A percentile compares a stretch with the other conserved stretches of the same genome.
These are phyloP conservation scores for Anthophora plumipes DNA, from an alignment of 2,888 invertebrate genomes.

Conservation along the genomic window DNA sequence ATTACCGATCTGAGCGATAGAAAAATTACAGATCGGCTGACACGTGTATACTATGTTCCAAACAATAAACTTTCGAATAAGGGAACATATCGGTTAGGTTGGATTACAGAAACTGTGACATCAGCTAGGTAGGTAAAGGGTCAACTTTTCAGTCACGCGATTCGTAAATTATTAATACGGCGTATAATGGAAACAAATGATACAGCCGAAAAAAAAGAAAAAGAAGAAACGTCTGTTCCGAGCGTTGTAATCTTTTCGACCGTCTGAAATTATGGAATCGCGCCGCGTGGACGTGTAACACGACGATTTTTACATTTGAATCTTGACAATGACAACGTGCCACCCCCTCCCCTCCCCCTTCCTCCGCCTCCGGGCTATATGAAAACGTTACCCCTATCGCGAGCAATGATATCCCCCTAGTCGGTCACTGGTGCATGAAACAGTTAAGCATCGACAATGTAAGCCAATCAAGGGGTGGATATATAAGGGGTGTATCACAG, in stretches of 20 bases:
- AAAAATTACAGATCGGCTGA: constrained; percentile 18
- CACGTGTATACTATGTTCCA: background rate
- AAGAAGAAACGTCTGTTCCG: constrained; percentile 3
- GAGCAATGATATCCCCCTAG: constrained; percentile 80
- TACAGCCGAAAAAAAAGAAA: constrained; percentile 10
- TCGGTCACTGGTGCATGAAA: constrained; percentile 84
- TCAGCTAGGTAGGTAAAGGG: constrained; percentile 30
- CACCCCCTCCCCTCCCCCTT: no score
- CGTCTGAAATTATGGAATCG: constrained; percentile 34
- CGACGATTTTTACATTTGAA: constrained; percentile 71
- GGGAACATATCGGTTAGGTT: background rate
- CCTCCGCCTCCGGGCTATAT: constrained; percentile 77
- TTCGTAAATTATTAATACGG: constrained; percentile 51
- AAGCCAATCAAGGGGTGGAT: constrained; percentile 83
- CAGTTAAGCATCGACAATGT: constrained; percentile 85
- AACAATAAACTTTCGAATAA: constrained; percentile 14
- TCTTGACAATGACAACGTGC: constrained; percentile 68
- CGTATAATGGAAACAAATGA: constrained; percentile 28
- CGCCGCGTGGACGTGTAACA: constrained; percentile 19
- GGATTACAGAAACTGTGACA: constrained; percentile 27
- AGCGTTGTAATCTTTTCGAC: constrained; percentile 25
- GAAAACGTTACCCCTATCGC: constrained; percentile 84
- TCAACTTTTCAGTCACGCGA: constrained; percentile 47
- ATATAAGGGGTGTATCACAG: constrained; percentile 76
- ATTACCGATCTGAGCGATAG: constrained; percentile 30